Evolutionary conservation across 2,113 vertebrate genomes (phyloP), one percentile per base, ranked within the genome.

Genomic region (Corythaixoides concolor): DNA sequence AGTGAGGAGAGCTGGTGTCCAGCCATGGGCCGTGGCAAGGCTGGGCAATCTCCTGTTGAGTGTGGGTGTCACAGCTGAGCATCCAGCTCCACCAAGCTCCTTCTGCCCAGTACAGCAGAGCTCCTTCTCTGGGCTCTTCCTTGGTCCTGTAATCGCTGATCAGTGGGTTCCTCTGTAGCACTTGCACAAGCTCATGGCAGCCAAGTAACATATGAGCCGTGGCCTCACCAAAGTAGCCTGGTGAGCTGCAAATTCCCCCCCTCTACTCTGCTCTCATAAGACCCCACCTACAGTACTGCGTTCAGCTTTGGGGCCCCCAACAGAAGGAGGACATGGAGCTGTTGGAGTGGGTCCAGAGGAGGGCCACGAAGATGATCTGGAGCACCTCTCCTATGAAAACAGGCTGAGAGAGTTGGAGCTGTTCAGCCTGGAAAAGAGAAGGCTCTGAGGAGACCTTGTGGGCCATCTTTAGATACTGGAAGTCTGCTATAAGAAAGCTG

Each of bases 141-240:
- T 62, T 67, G 21, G 33, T 4, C 12, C 41, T 69, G 39, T 60
- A n/a, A 18, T 55, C 6, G 2, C 27, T 56, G 67, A 15, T 26
- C 53, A 23, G 9, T 26, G 33, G 2, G 3, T 45, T 89, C 28
- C 16, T 53, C 60, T 3, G 2, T 22, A 15, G 56, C 10, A 12
- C 37, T 23, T 63, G 23, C 17, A 26, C 11, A 24, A 72, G 70
- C 47, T 77, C 15, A 52, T 85, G 47, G 28, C 21, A 18, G 60
- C 37, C 32, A 30, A 2, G 2, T 56, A 37, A 4, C 0, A 0
- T 32, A 4, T 39, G 47, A 94, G n/a, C 35, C 12, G 2, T 3
- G 8, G 24, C 12, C 33, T 49, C 22, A 49, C 20, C 35, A 24
- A 27, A 62, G 32, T 12, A 58, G 23, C 52, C 8, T 12, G 17